Evolutionary conservation across 2,113 vertebrate species (phyloP).

Genomic region (Colossoma macropomum): DNA sequence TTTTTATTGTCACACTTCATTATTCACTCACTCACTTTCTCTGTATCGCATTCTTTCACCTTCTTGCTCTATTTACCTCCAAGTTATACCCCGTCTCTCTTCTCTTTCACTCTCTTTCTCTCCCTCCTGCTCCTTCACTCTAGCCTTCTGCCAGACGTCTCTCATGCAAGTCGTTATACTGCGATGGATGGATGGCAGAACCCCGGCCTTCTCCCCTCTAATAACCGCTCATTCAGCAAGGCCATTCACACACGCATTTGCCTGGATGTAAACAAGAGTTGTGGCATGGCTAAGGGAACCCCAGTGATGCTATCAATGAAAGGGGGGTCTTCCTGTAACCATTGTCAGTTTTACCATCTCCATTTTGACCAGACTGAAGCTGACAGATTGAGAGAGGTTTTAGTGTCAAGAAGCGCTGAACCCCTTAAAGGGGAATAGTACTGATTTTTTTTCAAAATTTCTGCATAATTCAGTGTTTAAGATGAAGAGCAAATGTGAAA

Average conservation of each 20-base stretch:
- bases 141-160: constrained; percentile 52
- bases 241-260: constrained; percentile 60
- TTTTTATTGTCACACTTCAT: background rate
- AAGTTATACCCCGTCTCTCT: background rate
- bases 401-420: too few relatives aligned
- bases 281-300: constrained; percentile 47
- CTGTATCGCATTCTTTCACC: background rate
- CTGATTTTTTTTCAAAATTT: too few relatives aligned
- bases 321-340: constrained; percentile 14
- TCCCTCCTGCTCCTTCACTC: constrained; percentile 52
- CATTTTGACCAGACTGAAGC: background rate
- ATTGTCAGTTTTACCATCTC: background rate
- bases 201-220: constrained; percentile 45
- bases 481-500: too few relatives aligned
- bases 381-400: background rate
- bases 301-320: constrained; percentile 48
- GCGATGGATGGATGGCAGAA: constrained; percentile 56
- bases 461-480: too few relatives aligned
- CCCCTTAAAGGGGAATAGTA: too few relatives aligned
- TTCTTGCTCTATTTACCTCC: background rate
- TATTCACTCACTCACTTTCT: background rate
- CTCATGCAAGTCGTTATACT: constrained; percentile 67
- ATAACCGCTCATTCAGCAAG: constrained; percentile 65
- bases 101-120: background rate
- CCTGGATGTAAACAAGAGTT: constrained; percentile 58